Conservation (phyloP, 2,888 invertebrate genomes). For the Sesia bembeciformis region DNA sequence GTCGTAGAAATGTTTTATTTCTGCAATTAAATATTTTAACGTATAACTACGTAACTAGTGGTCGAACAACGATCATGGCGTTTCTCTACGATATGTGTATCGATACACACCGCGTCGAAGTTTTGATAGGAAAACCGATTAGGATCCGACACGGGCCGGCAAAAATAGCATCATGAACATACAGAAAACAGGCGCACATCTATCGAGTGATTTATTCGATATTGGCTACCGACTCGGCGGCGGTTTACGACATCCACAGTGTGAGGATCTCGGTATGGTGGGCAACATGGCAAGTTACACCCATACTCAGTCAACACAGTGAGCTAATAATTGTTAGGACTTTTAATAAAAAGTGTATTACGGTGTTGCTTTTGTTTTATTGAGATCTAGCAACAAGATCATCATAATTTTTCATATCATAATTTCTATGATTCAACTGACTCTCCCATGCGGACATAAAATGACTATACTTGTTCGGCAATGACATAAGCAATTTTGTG, state of each 20-base stretch:
- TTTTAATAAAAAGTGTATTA: too few relatives aligned
- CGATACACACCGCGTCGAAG: slow-evolving; percentile 24
- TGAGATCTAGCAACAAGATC: too few relatives aligned
- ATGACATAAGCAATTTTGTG: slow-evolving; percentile 6
- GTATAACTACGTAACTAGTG: slow-evolving; percentile 9
- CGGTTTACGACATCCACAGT: slow-evolving; percentile 42
- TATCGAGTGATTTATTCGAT: slow-evolving; percentile 61
- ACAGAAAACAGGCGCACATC: slow-evolving; percentile 68
- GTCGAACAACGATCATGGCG: slow-evolving; percentile 2
- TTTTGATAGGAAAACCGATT: slow-evolving; percentile 49
- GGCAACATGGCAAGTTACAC: too few relatives aligned
- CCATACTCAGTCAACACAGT: too few relatives aligned
- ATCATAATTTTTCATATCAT: too few relatives aligned
- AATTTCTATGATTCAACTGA: too few relatives aligned
- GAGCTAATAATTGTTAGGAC: too few relatives aligned
- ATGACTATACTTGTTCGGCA: too few relatives aligned
- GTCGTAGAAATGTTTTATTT: neutral
- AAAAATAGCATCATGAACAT: slow-evolving; percentile 62
- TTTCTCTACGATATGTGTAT: neutral
- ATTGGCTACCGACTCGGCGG: slow-evolving; percentile 48
- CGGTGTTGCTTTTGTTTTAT: too few relatives aligned
- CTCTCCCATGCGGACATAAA: too few relatives aligned
- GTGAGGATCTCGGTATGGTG: slow-evolving; percentile 7
- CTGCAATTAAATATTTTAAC: slow-evolving; percentile 13
- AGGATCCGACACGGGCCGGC: slow-evolving; percentile 22